A percentile compares a stretch with the other conserved stretches of the same genome.
These are phyloP conservation scores for Synanthedon tipuliformis DNA, from an alignment of 2,888 invertebrate species.

Conservation along the genomic window DNA sequence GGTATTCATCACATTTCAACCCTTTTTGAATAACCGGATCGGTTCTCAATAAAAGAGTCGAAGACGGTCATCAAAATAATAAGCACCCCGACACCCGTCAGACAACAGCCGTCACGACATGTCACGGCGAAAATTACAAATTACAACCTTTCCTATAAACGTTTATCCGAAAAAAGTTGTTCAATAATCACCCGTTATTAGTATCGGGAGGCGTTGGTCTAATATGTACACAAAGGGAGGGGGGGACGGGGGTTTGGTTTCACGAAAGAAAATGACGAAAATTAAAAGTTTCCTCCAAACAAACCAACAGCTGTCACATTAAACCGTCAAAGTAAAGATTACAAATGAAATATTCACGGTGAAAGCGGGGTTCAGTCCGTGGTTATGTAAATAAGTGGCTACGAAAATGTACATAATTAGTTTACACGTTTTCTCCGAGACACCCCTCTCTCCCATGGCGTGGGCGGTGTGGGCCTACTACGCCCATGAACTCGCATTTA, in stretches of 20 bases:
- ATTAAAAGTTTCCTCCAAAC: constrained; percentile 68
- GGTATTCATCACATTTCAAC: not conserved
- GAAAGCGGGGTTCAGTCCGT: constrained; percentile 64
- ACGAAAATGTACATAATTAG: constrained; percentile 71
- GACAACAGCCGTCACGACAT: constrained; percentile 28
- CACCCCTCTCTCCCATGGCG: constrained; percentile 29
- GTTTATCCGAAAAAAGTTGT: constrained; percentile 45
- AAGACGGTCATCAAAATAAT: constrained; percentile 51
- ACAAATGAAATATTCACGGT: constrained; percentile 70
- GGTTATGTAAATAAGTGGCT: constrained; percentile 70
- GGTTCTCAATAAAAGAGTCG: constrained; percentile 28
- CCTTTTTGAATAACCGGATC: constrained; percentile 4
- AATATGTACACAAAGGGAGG: constrained; percentile 52
- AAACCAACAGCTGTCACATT: constrained; percentile 69
- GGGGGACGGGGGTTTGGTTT: constrained; percentile 13
- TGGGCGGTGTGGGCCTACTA: too few relatives aligned
- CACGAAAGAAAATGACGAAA: constrained; percentile 53
- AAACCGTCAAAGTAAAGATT: constrained; percentile 68
- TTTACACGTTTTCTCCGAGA: constrained; percentile 65
- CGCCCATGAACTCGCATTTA: too few relatives aligned
- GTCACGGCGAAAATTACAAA: constrained; percentile 49
- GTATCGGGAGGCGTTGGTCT: constrained; percentile 41
- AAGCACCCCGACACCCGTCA: constrained; percentile 36
- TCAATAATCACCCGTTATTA: constrained; percentile 65
- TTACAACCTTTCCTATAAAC: constrained; percentile 55